Base-by-base conservation (phyloP, 2,113 vertebrate genomes). In the Asarcornis scutulata region DNA sequence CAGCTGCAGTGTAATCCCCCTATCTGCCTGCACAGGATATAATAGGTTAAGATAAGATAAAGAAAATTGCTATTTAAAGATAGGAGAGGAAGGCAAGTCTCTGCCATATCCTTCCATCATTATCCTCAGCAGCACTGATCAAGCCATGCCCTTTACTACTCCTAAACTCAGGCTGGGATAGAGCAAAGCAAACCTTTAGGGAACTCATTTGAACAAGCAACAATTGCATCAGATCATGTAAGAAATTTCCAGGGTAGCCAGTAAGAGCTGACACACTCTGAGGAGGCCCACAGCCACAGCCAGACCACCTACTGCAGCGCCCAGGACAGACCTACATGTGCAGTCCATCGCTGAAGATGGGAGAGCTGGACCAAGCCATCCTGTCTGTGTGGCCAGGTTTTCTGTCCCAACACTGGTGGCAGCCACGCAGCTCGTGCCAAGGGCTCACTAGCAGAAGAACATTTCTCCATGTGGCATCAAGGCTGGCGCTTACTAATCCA, bases 321-420 rank as follows among this genome's bases (percentile, higher is more conserved):
- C 36, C 36, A 23, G 11, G 23, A 48, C 21, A 75, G 50, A 59
- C 15, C 25, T n/a, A 18, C 2, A 0, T 4, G 17, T 25, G 9
- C 29, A 6, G 31, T 40, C 4, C 16, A 32, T 40, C 17, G 9
- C 13, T 60, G 75, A 29, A 12, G 1, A 0, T 25, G 50, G 32
- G 32, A 62, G 44, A 16, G 23, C 17, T 53, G 34, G 34, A 31
- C 17, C 36, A 52, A 38, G 50, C 26, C 69, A 12, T 29, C 27
- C 48, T 72, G 25, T 48, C 26, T 27, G 27, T 34, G 48, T 38
- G 34, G 34, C 18, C 4, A 18, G 18, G 69, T n/a, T 53, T 13
- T 9, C 34, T 29, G 20, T 53, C 34, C 12, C 34, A 50, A 27
- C 10, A 20, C 17, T 26, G 23, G 46, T 25, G 32, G 15, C 46